phyloP scores from a whole-genome alignment of 2,113 vertebrate species.

The Ptyas mucosa region DNA sequence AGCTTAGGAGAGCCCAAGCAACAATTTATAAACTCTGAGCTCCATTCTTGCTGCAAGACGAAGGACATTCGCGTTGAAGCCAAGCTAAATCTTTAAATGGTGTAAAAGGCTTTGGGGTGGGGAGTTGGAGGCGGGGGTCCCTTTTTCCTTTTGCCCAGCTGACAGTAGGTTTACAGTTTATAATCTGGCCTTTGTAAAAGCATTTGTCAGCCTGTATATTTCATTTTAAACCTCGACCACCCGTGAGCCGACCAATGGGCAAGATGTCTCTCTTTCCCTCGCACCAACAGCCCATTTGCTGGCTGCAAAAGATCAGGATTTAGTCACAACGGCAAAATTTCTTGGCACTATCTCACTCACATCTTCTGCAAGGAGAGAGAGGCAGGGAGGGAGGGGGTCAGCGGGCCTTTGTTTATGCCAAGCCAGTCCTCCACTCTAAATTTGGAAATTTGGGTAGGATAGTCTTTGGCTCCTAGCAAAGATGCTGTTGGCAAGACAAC shows the following conservation, averaged over 20 bases:
- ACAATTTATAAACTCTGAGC: constrained; percentile 64
- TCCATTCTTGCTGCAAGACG: constrained; percentile 53
- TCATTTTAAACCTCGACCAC: constrained; percentile 85
- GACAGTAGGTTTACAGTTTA: constrained; percentile 91
- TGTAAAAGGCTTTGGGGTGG: constrained; percentile 65
- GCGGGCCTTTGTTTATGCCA: constrained; percentile 79
- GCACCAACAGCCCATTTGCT: constrained; percentile 69
- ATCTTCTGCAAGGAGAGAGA: constrained; percentile 62
- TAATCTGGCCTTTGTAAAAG: constrained; percentile 87
- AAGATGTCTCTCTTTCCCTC: constrained; percentile 75
- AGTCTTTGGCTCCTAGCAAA: constrained; percentile 58
- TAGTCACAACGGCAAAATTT: constrained; percentile 70
- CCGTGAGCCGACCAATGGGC: constrained; percentile 78
- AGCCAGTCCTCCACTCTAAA: constrained; percentile 79
- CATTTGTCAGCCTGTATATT: constrained; percentile 91
- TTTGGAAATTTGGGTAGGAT: constrained; percentile 76
- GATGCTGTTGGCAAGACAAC: constrained; percentile 34
- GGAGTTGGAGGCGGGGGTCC: constrained; percentile 4
- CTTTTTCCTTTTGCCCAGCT: constrained; percentile 72
- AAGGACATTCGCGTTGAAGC: constrained; percentile 61
- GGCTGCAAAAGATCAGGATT: constrained; percentile 75
- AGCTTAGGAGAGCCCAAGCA: constrained; percentile 61
- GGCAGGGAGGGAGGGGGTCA: background rate
- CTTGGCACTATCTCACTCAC: constrained; percentile 67
- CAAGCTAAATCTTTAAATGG: constrained; percentile 72